phyloP scores from a whole-genome alignment of 2,113 vertebrate species.

The Pitta sordida region DNA sequence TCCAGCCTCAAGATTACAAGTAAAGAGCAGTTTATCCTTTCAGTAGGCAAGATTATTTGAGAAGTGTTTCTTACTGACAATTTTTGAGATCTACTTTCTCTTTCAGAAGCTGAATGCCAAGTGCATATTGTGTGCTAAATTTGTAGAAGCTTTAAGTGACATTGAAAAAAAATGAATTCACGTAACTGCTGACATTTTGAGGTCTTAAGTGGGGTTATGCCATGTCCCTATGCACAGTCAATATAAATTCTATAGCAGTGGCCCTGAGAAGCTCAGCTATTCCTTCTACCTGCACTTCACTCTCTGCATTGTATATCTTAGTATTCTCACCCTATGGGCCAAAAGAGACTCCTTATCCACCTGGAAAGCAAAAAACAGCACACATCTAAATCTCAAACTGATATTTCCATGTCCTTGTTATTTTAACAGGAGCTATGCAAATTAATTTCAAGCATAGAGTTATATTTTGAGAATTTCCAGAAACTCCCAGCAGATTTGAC shows the following conservation, averaged over 20 bases:
- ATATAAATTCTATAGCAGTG: neutral
- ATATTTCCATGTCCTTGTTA: slow-evolving; percentile 57
- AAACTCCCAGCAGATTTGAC: slow-evolving; percentile 2
- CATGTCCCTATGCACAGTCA: neutral
- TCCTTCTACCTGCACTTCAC: neutral
- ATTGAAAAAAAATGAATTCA: neutral
- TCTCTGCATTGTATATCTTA: neutral
- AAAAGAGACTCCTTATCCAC: slow-evolving; percentile 57
- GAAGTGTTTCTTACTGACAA: neutral
- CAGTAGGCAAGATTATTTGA: neutral
- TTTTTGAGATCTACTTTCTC: neutral
- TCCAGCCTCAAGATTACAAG: neutral
- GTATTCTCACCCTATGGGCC: slow-evolving; percentile 1
- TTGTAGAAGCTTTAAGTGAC: neutral
- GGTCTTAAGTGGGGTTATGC: neutral
- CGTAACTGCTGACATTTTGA: neutral
- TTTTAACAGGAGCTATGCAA: slow-evolving; percentile 36
- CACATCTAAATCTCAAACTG: slow-evolving; percentile 29
- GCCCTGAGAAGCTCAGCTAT: neutral
- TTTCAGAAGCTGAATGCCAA: slow-evolving; percentile 18
- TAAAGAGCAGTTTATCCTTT: slow-evolving; percentile 24
- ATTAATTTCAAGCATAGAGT: slow-evolving; percentile 15
- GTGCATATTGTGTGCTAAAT: neutral
- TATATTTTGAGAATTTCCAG: neutral
- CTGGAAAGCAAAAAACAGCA: slow-evolving; percentile 34